Percentiles rank a stretch among this genome's conserved stretches.
These are phyloP conservation scores for Erythrolamprus reginae DNA, from an alignment of 2,113 vertebrate species.

Conservation along the genomic window DNA sequence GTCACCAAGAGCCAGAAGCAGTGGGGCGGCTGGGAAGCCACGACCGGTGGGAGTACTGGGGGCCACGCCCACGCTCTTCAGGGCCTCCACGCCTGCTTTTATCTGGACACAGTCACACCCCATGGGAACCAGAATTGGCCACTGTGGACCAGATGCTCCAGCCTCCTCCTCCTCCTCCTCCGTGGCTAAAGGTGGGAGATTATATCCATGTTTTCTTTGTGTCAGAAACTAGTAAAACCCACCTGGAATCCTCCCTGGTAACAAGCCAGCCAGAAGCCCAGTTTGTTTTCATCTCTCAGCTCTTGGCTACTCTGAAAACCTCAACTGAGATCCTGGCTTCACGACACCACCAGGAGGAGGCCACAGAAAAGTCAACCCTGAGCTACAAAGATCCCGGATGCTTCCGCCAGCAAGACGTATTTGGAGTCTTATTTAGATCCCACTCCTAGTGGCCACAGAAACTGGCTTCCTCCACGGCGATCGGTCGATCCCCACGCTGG, in stretches of 20 bases:
- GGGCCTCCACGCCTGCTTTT: not conserved
- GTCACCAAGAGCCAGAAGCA: not conserved
- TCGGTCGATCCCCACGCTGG: not conserved
- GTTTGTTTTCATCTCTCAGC: not conserved
- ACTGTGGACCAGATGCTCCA: not conserved
- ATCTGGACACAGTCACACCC: not conserved
- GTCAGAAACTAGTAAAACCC: not conserved
- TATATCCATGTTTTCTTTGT: not conserved
- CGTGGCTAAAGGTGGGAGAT: not conserved
- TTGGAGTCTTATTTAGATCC: not conserved
- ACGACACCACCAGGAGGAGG: not conserved
- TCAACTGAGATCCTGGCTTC: not conserved
- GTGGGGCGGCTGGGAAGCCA: not conserved
- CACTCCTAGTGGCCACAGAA: not conserved
- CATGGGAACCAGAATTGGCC: not conserved
- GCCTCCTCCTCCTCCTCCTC: not conserved
- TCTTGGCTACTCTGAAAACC: not conserved
- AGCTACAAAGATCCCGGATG: not conserved
- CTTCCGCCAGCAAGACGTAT: not conserved
- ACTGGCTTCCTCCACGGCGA: not conserved
- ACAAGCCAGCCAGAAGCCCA: not conserved
- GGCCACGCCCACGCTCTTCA: not conserved
- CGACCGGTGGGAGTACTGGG: not conserved
- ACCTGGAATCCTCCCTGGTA: not conserved
- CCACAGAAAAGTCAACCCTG: not conserved